Conservation (phyloP, 2,113 vertebrate genomes). For the Thalassarche chlororhynchos region DNA sequence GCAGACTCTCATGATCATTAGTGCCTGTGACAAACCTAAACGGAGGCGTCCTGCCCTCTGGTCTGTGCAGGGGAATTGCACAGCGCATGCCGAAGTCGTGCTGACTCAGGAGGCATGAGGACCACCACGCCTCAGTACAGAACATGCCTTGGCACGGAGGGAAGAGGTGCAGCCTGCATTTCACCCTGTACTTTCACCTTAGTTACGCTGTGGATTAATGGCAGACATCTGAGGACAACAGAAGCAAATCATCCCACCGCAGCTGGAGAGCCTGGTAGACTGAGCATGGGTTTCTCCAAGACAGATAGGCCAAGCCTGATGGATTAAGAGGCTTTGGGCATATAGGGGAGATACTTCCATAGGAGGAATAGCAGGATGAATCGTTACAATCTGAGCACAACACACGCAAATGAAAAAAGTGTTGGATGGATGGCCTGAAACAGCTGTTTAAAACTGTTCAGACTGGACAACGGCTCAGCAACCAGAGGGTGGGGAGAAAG, state of each 20-base stretch:
- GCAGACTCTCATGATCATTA: background rate
- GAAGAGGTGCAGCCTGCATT: background rate
- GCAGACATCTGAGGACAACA: background rate
- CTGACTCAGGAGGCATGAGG: background rate
- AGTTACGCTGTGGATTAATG: background rate
- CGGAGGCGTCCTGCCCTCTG: background rate
- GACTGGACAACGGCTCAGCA: background rate
- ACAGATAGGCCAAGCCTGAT: background rate
- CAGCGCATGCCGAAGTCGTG: fast-evolving
- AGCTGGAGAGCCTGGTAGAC: background rate
- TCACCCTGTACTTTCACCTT: too few relatives aligned
- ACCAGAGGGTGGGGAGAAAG: background rate
- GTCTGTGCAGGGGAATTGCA: background rate
- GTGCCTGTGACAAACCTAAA: background rate
- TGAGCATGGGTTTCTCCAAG: background rate
- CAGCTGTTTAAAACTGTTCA: background rate
- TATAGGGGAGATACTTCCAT: background rate
- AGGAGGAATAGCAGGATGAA: background rate
- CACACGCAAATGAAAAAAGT: fast-evolving
- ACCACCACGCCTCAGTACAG: background rate
- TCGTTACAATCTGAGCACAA: background rate
- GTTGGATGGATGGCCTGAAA: background rate
- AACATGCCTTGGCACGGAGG: background rate
- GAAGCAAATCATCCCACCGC: background rate
- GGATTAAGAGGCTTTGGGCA: background rate